Conservation (phyloP, 2,113 vertebrate genomes). For the Paradoxurus hermaphroditus region DNA sequence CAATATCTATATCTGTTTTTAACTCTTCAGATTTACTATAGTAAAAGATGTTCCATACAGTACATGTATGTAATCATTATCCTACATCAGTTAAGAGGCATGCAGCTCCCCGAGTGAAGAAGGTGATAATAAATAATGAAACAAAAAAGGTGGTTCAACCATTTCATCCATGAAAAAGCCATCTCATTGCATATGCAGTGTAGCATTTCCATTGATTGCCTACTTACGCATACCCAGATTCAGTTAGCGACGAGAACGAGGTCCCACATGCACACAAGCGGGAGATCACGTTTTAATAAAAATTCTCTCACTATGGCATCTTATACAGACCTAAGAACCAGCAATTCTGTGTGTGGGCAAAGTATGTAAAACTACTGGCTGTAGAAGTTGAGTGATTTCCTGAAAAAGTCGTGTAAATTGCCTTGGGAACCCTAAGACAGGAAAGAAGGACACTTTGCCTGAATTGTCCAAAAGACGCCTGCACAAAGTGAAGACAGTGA, state of each 20-base stretch:
- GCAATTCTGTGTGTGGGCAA: background rate
- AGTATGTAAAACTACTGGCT: background rate
- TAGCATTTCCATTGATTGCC: background rate
- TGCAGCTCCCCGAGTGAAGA: background rate
- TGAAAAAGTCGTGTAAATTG: background rate
- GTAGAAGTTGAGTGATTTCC: background rate
- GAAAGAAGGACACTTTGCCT: background rate
- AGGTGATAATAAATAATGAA: background rate
- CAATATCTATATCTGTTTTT: background rate
- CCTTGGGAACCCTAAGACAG: background rate
- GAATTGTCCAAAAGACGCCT: background rate
- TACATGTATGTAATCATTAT: background rate
- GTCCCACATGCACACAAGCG: background rate
- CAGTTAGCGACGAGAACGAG: background rate
- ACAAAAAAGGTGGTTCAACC: background rate
- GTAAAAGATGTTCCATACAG: background rate
- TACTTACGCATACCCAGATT: background rate
- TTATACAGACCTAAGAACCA: background rate
- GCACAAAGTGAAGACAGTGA: background rate
- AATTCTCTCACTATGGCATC: background rate
- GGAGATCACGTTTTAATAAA: background rate
- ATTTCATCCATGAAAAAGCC: background rate
- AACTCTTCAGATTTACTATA: background rate
- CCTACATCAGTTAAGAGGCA: background rate
- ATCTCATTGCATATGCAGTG: rapidly evolving